Base-by-base conservation (phyloP, 2,888 invertebrate species). In the Acanthoscelides obtectus region DNA sequence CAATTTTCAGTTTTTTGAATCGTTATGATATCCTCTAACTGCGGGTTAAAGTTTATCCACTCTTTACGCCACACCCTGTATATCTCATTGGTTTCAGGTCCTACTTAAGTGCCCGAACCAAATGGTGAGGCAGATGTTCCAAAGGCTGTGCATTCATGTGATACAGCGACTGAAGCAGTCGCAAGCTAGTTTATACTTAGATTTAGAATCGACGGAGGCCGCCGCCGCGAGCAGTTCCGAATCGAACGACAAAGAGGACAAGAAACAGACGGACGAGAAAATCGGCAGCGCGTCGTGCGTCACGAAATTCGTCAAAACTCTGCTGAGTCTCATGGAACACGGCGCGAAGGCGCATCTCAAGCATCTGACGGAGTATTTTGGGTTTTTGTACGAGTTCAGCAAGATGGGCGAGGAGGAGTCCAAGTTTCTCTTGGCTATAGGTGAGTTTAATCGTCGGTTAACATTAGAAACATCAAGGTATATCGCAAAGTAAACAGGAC, bases 91-190 rank as follows among this genome's bases (percentile, higher is more conserved):
- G 64, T 69, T 69, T n/a, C 45, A 63, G 68, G 90, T 90, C 76
- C 88, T 98, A 83, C 93, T 98, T 83, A 96, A 96, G 86, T 98
- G 98, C 86, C 97, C 97, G 45, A 97, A 96, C 88, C 97, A 97
- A 86, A 96, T 97, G 92, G 97, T 97, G 73, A 90, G 97, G 77
- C 97, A 97, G 87, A 97, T 98, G 96, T 97, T 97, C 87, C 97
- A 97, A 86, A 90, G 97, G 81, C 89, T 98, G 80, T 94, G 96
- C 82, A 95, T 97, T 85, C 97, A 97, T 85, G 97, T 97, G 75
- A 96, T 98, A 86, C 95, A 95, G 85, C 91, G 95, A 83, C 88
- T 97, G 77, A 91, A 93, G 71, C 86, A 87, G 81, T 87, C 88
- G 22, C 91, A 92, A 82, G 87, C 88, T 45, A 87, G 88, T 77